Evolutionary conservation across 37 sponge, comb jelly and placozoan genomes (phyloP).

Genomic region (Lycopodina hypogea): DNA sequence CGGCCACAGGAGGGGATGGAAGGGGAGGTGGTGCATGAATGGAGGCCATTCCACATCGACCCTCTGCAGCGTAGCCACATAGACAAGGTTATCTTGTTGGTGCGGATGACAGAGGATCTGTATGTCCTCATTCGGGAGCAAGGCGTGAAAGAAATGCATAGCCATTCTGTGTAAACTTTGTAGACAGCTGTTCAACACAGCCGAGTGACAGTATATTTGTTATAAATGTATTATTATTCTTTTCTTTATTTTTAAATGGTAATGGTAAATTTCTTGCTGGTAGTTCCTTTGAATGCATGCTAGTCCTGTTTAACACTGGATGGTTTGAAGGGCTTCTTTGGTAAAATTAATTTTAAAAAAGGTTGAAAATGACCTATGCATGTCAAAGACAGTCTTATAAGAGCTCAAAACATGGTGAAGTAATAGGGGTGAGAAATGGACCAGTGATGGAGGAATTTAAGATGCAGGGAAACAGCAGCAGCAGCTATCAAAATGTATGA

Average conservation of each 20-base stretch:
- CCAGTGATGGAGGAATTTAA: no score
- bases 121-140: constrained; percentile 67
- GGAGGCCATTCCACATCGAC: constrained; percentile 83
- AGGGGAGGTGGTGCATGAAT: constrained; percentile 81
- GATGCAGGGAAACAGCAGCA: no score
- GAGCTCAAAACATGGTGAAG: no score
- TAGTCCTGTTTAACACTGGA: no score
- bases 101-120: constrained; percentile 48
- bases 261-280: no score
- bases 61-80: constrained; percentile 66
- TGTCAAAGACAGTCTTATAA: no score
- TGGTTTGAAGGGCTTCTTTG: no score
- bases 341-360: no score
- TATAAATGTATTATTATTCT: neutral
- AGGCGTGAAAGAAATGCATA: constrained; percentile 53
- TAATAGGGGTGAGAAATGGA: no score
- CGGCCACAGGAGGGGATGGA: constrained; percentile 63
- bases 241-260: neutral
- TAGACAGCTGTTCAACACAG: neutral
- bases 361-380: no score
- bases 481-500: no score
- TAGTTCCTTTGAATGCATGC: no score
- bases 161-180: neutral
- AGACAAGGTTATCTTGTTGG: constrained; percentile 73
- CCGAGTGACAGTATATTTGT: neutral